Evolutionary conservation across 2,888 invertebrate species (phyloP).

Genomic region (Orgyia antiqua): DNA sequence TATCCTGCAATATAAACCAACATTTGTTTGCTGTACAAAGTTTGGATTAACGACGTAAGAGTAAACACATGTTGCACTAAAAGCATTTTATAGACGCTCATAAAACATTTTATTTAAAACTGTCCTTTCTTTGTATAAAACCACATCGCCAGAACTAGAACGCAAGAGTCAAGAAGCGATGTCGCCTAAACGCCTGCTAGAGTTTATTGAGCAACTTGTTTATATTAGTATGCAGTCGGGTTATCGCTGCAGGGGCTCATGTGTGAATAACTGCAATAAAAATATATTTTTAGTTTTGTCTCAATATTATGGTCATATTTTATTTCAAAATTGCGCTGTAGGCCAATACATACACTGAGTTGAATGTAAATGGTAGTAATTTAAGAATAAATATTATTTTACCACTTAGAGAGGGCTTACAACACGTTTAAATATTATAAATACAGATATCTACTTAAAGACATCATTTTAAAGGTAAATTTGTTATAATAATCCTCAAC

Average conservation of each 20-base stretch:
- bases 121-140: slow-evolving; percentile 30
- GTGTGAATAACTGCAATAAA: slow-evolving; percentile 3
- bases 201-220: slow-evolving; percentile 42
- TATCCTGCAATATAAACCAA: slow-evolving; percentile 37
- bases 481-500: too few species aligned
- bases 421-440: too few species aligned
- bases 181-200: slow-evolving; percentile 38
- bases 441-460: too few species aligned
- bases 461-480: too few species aligned
- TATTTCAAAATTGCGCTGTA: too few species aligned
- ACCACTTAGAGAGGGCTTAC: too few species aligned
- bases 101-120: slow-evolving; percentile 42
- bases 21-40: slow-evolving; percentile 45
- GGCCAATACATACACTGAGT: too few species aligned
- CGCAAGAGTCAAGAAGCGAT: slow-evolving; percentile 22
- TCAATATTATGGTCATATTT: too few species aligned
- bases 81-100: slow-evolving; percentile 49
- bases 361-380: too few species aligned
- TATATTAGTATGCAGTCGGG: slow-evolving; percentile 20
- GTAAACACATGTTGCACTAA: slow-evolving; percentile 59
- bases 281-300: too few species aligned
- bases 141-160: slow-evolving; percentile 17
- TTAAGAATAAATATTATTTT: too few species aligned
- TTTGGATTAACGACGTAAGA: slow-evolving; percentile 55
- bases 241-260: slow-evolving; percentile 20